phyloP scores from a whole-genome alignment of 2,888 invertebrate genomes.

The Sesia apiformis region DNA sequence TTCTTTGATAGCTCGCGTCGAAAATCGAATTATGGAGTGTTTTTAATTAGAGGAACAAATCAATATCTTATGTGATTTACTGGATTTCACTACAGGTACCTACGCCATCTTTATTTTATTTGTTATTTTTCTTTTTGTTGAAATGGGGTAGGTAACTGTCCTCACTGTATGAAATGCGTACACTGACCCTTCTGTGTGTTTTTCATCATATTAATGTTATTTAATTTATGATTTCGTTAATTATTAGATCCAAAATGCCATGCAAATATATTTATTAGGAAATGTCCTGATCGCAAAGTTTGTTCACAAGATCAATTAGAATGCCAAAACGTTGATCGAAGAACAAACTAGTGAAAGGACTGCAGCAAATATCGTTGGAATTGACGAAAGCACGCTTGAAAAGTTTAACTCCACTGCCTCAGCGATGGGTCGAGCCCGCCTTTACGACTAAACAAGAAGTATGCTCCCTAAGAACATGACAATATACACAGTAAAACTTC shows the following conservation, averaged over 20 bases:
- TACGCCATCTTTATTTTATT: background rate
- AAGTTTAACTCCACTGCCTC: background rate
- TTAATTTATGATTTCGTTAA: background rate
- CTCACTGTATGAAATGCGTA: too few species aligned
- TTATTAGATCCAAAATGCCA: background rate
- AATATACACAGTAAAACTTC: too few species aligned
- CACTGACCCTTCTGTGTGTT: too few species aligned
- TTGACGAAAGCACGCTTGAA: background rate
- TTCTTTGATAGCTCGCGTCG: background rate
- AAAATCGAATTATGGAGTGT: too few species aligned
- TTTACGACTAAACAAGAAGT: too few species aligned
- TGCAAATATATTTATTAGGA: background rate
- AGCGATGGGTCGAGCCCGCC: too few species aligned
- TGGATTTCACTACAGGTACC: too few species aligned
- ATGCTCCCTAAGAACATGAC: too few species aligned
- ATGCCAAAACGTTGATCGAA: too few species aligned
- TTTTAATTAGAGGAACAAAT: background rate
- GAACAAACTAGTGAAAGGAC: too few species aligned
- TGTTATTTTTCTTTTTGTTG: background rate
- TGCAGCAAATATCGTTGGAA: too few species aligned
- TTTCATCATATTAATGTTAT: too few species aligned
- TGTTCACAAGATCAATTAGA: background rate
- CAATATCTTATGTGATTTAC: background rate
- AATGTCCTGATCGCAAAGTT: background rate
- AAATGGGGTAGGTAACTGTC: background rate